Conservation (phyloP, 1,140 invertebrate species). For the Trichoplusia ni region DNA sequence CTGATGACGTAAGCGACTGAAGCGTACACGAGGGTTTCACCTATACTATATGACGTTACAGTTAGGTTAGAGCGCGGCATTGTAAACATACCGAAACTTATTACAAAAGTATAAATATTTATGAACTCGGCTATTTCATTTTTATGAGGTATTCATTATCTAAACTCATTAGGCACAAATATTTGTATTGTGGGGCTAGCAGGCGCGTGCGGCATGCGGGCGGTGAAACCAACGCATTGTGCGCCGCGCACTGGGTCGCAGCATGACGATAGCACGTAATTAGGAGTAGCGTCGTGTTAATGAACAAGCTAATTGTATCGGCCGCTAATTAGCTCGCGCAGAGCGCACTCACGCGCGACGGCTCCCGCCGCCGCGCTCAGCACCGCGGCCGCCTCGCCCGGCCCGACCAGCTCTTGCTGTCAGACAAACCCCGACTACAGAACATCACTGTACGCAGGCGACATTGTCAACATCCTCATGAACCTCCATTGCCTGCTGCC, state of each 20-base stretch:
- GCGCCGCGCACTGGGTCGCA: neutral
- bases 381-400: neutral
- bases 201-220: constrained; percentile 8
- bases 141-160: constrained; percentile 22
- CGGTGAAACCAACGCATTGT: constrained; percentile 8
- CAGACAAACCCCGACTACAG: neutral
- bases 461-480: too few species aligned
- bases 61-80: neutral
- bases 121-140: neutral
- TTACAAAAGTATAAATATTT: neutral
- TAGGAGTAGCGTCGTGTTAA: neutral
- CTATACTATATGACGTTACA: too few species aligned
- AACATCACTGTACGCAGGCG: too few species aligned
- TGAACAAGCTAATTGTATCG: constrained; percentile 20
- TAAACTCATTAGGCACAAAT: constrained; percentile 19
- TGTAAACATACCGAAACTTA: neutral
- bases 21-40: too few species aligned
- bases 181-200: constrained; percentile 15
- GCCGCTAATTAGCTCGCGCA: constrained; percentile 15
- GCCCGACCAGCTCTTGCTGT: neutral
- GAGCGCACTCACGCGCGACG: neutral
- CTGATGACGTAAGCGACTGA: too few species aligned
- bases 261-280: neutral
- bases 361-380: neutral
- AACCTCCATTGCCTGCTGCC: too few species aligned